These are phyloP conservation scores for Parochlus steinenii DNA, from an alignment of 2,888 invertebrate species.

Conservation along the genomic window DNA sequence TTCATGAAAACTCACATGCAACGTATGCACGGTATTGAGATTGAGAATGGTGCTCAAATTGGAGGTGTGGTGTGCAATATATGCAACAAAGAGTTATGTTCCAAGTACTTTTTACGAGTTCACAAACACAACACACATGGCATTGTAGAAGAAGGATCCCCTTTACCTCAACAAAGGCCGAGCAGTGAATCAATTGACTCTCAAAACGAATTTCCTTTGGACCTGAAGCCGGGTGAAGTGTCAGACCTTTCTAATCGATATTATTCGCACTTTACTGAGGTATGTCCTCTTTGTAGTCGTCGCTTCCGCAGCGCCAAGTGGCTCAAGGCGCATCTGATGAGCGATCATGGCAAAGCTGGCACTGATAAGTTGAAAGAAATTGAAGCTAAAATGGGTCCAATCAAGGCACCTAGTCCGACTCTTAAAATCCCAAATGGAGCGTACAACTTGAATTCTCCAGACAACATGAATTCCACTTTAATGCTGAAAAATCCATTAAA, in stretches of 20 bases:
- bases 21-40: constrained; percentile 92
- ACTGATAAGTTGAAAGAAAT: constrained; percentile 27
- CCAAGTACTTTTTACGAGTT: constrained; percentile 91
- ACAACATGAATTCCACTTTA: constrained; percentile 19
- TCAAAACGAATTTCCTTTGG: constrained; percentile 16
- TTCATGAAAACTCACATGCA: constrained; percentile 99
- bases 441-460: constrained; percentile 14
- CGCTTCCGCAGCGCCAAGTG: constrained; percentile 79
- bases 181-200: constrained; percentile 14
- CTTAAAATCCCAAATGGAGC: constrained; percentile 30
- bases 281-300: constrained; percentile 71
- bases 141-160: constrained; percentile 69
- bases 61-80: constrained; percentile 93
- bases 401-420: constrained; percentile 23
- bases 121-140: constrained; percentile 98
- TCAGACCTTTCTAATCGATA: constrained; percentile 43
- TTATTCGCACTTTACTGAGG: constrained; percentile 52
- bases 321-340: constrained; percentile 69
- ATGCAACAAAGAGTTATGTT: constrained; percentile 95
- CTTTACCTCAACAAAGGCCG: constrained; percentile 28
- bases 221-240: constrained; percentile 20
- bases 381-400: constrained; percentile 22
- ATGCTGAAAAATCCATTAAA: constrained; percentile 24
- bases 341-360: constrained; percentile 58
- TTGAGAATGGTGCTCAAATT: constrained; percentile 81